A percentile compares a stretch with the other conserved stretches of the same genome.
Evolutionary conservation across 2,797 vertebrate species (phyloP).

Genomic region (Synanceia verrucosa): DNA sequence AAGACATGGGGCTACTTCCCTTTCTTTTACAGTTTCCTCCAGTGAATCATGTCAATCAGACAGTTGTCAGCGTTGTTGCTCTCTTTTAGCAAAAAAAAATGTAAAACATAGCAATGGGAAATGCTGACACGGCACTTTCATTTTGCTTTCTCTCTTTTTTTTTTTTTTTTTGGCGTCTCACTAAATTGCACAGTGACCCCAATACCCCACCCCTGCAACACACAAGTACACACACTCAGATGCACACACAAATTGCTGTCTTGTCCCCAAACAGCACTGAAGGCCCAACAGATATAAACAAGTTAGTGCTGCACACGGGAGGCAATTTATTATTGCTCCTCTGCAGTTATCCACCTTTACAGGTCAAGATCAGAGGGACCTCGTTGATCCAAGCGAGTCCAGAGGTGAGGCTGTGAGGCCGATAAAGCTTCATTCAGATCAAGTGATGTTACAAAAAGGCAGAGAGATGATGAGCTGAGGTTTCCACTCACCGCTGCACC

Average conservation of each 20-base stretch:
- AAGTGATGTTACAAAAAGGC: slow-evolving; percentile 32
- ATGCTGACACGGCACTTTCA: slow-evolving; percentile 55
- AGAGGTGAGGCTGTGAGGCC: slow-evolving; percentile 41
- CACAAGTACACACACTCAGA: slow-evolving; percentile 25
- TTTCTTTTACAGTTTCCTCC: slow-evolving; percentile 43
- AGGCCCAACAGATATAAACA: slow-evolving; percentile 52
- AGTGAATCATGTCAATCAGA: slow-evolving; percentile 56
- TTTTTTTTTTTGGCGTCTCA: slow-evolving; percentile 36
- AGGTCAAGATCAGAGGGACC: slow-evolving; percentile 56
- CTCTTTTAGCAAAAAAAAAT: slow-evolving; percentile 57
- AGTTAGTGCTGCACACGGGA: slow-evolving; percentile 60
- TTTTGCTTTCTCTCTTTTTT: slow-evolving; percentile 39
- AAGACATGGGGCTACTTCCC: slow-evolving; percentile 28
- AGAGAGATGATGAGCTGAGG: slow-evolving; percentile 2
- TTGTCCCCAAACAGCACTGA: slow-evolving; percentile 52
- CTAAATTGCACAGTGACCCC: slow-evolving; percentile 75
- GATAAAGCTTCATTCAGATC: slow-evolving; percentile 34
- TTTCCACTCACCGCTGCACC: not conserved
- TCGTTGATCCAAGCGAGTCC: slow-evolving; percentile 46
- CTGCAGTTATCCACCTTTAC: slow-evolving; percentile 49
- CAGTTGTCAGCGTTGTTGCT: slow-evolving; percentile 62
- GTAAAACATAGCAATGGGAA: slow-evolving; percentile 56
- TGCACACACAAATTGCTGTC: slow-evolving; percentile 32
- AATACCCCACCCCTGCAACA: slow-evolving; percentile 40
- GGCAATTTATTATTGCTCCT: slow-evolving; percentile 61